Evolutionary conservation across 2,888 invertebrate species (phyloP), one percentile per base, ranked within the genome.

Genomic region (Heteromyza rotundicornis): DNA sequence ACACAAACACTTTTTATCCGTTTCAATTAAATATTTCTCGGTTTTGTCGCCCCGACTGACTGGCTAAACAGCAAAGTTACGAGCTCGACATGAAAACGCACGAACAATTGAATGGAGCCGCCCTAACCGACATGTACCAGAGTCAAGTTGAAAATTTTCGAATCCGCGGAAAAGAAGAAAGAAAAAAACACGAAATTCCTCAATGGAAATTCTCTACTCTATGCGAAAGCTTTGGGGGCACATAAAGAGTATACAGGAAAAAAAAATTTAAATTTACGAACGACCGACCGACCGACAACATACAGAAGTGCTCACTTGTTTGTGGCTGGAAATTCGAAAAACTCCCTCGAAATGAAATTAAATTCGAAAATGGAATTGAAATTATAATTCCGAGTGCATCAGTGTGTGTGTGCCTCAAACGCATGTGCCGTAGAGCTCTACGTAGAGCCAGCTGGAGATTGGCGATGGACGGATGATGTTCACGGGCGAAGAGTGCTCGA

Each of bases 61-160:
- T n/a, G n/a, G n/a, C n/a, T n/a, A n/a, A n/a, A n/a, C 63, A 65
- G 56, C 65, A 60, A n/a, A 58, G 61, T 58, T 57, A 53, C 55
- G 58, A 49, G 24, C 55, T 58, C 58, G 62, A 24, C 32, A 36
- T 57, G 63, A 59, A 61, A 59, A 57, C 60, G 59, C 49, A 61
- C 54, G 61, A 52, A 56, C 58, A 57, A 53, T 61, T 63, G 52
- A 60, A 64, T 61, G 70, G 70, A 67, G 69, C 70, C 70, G 70
- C 70, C 70, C 70, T 68, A 68, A 67, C 62, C 65, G 62, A 61
- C 56, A 53, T 52, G 17, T 27, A 61, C 58, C 47, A 47, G 47
- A 47, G 20, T 47, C 47, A 47, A 47, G 47, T 47, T 5, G 20
- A 19, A 47, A 47, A 19, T 47, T 47, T 47, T 19, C 19, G 14